phyloP scores from a whole-genome alignment of 2,113 vertebrate species.

The Calidris pugnax region DNA sequence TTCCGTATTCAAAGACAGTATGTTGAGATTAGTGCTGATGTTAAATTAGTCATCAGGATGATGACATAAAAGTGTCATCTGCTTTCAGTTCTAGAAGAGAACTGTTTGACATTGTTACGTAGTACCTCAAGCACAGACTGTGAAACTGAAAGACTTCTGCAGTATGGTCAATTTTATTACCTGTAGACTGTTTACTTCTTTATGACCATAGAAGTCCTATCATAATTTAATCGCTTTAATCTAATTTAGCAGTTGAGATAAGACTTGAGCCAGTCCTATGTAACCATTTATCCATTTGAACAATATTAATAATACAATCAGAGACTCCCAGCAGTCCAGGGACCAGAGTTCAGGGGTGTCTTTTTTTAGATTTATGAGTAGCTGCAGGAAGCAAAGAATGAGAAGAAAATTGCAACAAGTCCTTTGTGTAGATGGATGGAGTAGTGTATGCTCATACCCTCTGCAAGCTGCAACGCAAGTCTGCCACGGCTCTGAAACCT shows the following conservation, averaged over 20 bases:
- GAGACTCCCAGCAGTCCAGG: background rate
- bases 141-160: background rate
- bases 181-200: background rate
- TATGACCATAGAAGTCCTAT: background rate
- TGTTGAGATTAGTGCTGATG: background rate
- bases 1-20: background rate
- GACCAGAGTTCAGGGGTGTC: background rate
- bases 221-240: background rate
- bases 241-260: background rate
- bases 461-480: background rate
- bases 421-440: background rate
- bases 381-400: background rate
- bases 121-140: background rate
- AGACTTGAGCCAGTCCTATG: background rate
- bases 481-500: background rate
- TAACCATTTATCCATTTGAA: background rate
- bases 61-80: background rate
- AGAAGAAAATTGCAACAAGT: background rate
- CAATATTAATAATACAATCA: background rate
- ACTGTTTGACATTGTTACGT: background rate
- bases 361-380: background rate
- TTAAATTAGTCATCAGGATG: background rate
- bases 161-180: background rate
- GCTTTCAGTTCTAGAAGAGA: background rate
- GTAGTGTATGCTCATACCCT: background rate